These are phyloP conservation scores for Coenobita brevimanus DNA, from an alignment of 1,140 invertebrate species.

Conservation along the genomic window DNA sequence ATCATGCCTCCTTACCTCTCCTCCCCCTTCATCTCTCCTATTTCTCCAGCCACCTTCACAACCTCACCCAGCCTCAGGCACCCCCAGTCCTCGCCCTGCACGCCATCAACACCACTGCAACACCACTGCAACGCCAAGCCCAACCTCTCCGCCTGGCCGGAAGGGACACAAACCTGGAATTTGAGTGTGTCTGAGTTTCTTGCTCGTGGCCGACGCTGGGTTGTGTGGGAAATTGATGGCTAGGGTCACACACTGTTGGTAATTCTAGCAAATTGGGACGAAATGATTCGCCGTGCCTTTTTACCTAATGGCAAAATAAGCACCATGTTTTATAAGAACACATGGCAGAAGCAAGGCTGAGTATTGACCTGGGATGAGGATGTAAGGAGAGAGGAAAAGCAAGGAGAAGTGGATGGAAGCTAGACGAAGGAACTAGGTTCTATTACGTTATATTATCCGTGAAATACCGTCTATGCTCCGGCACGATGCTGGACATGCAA, in stretches of 20 bases:
- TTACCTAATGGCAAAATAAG: slow-evolving; percentile 20
- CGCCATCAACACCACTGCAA: slow-evolving; percentile 31
- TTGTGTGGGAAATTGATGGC: background rate
- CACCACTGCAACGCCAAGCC: slow-evolving; percentile 41
- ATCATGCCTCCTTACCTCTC: no score
- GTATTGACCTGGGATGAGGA: no score
- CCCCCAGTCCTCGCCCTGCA: background rate
- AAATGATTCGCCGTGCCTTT: slow-evolving; percentile 10
- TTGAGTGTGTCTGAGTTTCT: slow-evolving; percentile 4
- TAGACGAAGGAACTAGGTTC: no score
- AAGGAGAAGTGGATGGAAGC: no score
- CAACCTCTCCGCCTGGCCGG: background rate
- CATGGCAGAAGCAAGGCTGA: background rate
- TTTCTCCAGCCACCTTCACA: no score
- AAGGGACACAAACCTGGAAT: slow-evolving; percentile 1
- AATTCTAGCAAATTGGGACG: slow-evolving; percentile 21
- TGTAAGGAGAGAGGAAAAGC: no score
- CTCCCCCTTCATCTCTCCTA: no score
- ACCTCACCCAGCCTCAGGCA: background rate
- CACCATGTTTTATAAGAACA: background rate
- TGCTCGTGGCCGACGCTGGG: background rate
- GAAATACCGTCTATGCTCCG: no score
- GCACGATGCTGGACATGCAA: no score
- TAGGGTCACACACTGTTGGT: slow-evolving; percentile 18
- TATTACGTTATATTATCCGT: no score